phyloP scores from a whole-genome alignment of 1,140 invertebrate species.

The Pemphigus obesinymphae region DNA sequence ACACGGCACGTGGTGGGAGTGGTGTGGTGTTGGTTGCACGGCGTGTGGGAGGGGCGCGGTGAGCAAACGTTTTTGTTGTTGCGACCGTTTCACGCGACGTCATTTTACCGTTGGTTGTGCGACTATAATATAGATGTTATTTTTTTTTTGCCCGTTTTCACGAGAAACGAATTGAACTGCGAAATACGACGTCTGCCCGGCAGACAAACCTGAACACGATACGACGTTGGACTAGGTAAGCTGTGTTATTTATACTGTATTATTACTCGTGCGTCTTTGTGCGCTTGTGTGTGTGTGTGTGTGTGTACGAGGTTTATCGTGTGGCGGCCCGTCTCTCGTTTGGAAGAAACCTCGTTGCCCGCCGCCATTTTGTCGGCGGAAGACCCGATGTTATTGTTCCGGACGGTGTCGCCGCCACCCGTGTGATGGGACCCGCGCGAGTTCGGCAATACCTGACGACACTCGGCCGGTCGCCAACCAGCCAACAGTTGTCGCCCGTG shows the following conservation, averaged over 20 bases:
- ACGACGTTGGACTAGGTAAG: slow-evolving; percentile 15
- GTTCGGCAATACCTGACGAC: background rate
- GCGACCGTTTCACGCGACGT: slow-evolving; percentile 11
- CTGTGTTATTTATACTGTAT: background rate
- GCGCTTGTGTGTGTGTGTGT: too few relatives aligned
- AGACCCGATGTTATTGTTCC: background rate
- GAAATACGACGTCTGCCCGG: slow-evolving; percentile 12
- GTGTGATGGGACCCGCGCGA: background rate
- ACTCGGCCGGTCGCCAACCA: background rate
- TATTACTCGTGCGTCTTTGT: background rate
- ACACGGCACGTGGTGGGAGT: background rate
- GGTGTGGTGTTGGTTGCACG: background rate
- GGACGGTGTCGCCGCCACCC: background rate
- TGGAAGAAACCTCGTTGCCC: slow-evolving; percentile 10
- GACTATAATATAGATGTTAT: slow-evolving; percentile 19
- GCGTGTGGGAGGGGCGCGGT: background rate
- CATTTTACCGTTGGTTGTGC: slow-evolving; percentile 22
- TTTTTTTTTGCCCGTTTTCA: slow-evolving; percentile 28
- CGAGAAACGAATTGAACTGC: background rate
- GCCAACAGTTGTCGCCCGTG: background rate
- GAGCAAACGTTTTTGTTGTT: slow-evolving; percentile 26
- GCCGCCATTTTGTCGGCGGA: slow-evolving; percentile 6
- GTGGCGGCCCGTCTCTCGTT: background rate
- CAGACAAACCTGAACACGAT: background rate
- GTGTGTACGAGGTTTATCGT: too few relatives aligned